Percentiles rank a stretch among this genome's conserved stretches.
Evolutionary conservation across 2,888 invertebrate genomes (phyloP).

Genomic region (Orchesella flavescens): DNA sequence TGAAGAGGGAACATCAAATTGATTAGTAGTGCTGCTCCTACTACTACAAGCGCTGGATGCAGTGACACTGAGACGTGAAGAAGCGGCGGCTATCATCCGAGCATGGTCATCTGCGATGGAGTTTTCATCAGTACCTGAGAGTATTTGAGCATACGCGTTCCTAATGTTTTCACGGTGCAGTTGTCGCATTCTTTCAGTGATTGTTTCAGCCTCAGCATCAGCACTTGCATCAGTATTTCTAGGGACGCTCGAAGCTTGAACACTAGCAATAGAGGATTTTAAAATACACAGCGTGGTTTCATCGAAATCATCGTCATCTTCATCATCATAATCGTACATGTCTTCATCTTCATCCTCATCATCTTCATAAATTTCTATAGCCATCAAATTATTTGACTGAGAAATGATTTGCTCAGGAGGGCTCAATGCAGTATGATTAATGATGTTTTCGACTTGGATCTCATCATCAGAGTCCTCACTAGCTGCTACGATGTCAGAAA

Average conservation of each 20-base stretch:
- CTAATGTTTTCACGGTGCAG: neutral
- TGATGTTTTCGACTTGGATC: too few species aligned
- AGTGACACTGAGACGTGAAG: neutral
- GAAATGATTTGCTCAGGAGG: neutral
- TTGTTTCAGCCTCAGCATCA: neutral
- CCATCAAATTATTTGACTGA: too few species aligned
- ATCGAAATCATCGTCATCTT: neutral
- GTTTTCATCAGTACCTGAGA: neutral
- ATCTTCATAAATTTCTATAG: neutral
- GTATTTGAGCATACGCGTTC: neutral
- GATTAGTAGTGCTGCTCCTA: too few species aligned
- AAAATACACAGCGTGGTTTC: neutral
- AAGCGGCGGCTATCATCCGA: neutral
- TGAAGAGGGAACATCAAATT: too few species aligned
- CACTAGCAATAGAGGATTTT: too few species aligned
- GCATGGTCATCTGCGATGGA: neutral
- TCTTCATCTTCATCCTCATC: slow-evolving; percentile 13
- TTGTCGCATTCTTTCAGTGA: neutral
- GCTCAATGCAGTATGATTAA: neutral
- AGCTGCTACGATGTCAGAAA: too few species aligned
- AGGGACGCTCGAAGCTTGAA: too few species aligned
- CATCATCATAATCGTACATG: neutral
- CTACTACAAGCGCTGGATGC: too few species aligned
- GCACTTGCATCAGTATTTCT: neutral
- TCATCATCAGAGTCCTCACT: too few species aligned